Percentiles rank a stretch among this genome's conserved stretches.
phyloP scores from a whole-genome alignment of 2,797 vertebrate genomes.

The Micropoecilia bifurca region DNA sequence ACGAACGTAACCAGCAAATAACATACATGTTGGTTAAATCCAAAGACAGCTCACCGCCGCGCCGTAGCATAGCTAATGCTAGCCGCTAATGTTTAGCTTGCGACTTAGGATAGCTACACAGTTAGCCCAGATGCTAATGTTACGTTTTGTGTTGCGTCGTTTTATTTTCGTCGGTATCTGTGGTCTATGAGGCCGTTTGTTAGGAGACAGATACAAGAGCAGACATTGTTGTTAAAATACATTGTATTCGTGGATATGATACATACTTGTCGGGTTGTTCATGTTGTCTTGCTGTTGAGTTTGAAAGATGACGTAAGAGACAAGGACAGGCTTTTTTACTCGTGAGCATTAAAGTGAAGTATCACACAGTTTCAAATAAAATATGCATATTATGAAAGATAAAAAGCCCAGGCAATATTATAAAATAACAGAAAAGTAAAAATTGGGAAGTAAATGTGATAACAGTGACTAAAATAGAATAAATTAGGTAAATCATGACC shows the following conservation, averaged over 20 bases:
- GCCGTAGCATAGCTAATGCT: slow-evolving; percentile 17
- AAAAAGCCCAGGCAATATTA: not conserved
- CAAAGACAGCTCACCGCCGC: not conserved
- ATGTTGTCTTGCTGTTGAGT: slow-evolving; percentile 53
- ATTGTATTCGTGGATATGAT: slow-evolving; percentile 37
- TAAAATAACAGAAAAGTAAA: not conserved
- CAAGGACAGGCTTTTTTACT: slow-evolving; percentile 30
- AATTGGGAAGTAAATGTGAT: not conserved
- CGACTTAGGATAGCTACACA: slow-evolving; percentile 36
- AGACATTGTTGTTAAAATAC: slow-evolving; percentile 43
- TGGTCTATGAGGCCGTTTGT: not conserved
- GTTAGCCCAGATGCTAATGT: slow-evolving; percentile 32
- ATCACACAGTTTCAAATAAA: slow-evolving; percentile 10
- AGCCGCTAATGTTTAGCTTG: slow-evolving; percentile 42
- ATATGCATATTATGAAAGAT: not conserved
- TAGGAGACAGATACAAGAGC: not conserved
- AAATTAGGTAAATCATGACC: not conserved
- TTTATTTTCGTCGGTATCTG: not conserved
- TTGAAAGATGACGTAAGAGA: slow-evolving; percentile 55
- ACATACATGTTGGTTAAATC: not conserved
- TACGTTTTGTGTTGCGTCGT: not conserved
- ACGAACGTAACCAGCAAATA: not conserved
- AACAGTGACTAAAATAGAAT: not conserved
- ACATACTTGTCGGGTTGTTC: slow-evolving; percentile 58
- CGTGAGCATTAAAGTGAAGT: slow-evolving; percentile 49